A percentile compares a stretch with the other conserved stretches of the same genome.
These are phyloP conservation scores for Austrofundulus limnaeus DNA, from an alignment of 2,113 vertebrate genomes.

Conservation along the genomic window DNA sequence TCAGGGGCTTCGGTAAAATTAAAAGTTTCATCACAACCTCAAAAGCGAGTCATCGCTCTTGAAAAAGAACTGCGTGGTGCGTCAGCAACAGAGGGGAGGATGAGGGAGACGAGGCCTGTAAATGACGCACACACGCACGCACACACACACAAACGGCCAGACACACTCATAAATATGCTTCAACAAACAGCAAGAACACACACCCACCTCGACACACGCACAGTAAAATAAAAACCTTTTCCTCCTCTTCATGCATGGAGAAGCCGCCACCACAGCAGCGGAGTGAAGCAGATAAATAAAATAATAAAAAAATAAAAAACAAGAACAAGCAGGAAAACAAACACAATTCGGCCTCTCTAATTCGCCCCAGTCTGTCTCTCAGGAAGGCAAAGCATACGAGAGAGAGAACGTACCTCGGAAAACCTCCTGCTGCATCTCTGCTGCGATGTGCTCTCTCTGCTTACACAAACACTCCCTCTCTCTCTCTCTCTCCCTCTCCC, in stretches of 20 bases:
- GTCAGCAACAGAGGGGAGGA: slow-evolving; percentile 78
- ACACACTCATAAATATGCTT: slow-evolving; percentile 51
- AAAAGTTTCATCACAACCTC: slow-evolving; percentile 74
- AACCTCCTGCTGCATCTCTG: slow-evolving; percentile 86
- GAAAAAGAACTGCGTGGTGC: slow-evolving; percentile 84
- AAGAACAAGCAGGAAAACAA: slow-evolving; percentile 69
- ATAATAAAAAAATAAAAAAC: neutral
- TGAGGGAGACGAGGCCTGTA: slow-evolving; percentile 80
- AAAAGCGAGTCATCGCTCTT: slow-evolving; percentile 76
- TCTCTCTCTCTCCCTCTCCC: slow-evolving; percentile 61
- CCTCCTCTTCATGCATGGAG: slow-evolving; percentile 68
- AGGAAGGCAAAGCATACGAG: slow-evolving; percentile 82
- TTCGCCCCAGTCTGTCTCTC: slow-evolving; percentile 74
- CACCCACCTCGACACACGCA: slow-evolving; percentile 61
- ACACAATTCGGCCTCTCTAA: slow-evolving; percentile 70
- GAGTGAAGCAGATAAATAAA: slow-evolving; percentile 59
- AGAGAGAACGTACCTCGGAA: slow-evolving; percentile 84
- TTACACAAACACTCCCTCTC: slow-evolving; percentile 77
- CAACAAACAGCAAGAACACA: slow-evolving; percentile 59
- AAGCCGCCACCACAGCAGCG: slow-evolving; percentile 57
- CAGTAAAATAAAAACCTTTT: slow-evolving; percentile 68
- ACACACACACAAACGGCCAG: slow-evolving; percentile 13
- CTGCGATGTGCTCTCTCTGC: slow-evolving; percentile 83
- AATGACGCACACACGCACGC: slow-evolving; percentile 65
- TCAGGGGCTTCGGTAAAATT: slow-evolving; percentile 53